Conservation (phyloP, 2,888 invertebrate genomes). For the Anorthoa munda region DNA sequence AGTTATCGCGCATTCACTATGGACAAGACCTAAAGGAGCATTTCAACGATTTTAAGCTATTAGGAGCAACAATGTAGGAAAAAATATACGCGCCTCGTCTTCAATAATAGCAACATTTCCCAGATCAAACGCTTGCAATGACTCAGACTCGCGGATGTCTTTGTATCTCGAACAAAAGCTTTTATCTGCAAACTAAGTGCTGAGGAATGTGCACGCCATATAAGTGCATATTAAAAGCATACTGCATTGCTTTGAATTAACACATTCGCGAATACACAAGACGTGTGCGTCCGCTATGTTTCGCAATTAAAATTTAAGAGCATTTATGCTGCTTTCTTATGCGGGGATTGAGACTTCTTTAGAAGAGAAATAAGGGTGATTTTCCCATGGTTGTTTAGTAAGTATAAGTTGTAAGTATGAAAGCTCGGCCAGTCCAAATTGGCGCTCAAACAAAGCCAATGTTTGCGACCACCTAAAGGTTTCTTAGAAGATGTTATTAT, state of each 20-base stretch:
- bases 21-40: no score
- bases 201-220: constrained; percentile 82
- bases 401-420: constrained; percentile 68
- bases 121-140: constrained; percentile 43
- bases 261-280: constrained; percentile 84
- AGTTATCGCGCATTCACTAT: no score
- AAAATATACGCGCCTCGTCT: constrained; percentile 24
- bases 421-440: constrained; percentile 83
- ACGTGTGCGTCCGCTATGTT: constrained; percentile 77
- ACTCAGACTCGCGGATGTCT: constrained; percentile 44
- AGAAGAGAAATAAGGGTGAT: constrained; percentile 61
- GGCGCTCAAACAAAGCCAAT: constrained; percentile 85
- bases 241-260: constrained; percentile 84
- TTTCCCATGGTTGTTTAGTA: constrained; percentile 54
- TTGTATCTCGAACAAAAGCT: constrained; percentile 55
- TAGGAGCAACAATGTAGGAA: not conserved
- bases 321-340: constrained; percentile 64
- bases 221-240: constrained; percentile 79
- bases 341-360: constrained; percentile 61
- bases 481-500: constrained; percentile 79
- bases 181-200: constrained; percentile 68
- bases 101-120: constrained; percentile 35
- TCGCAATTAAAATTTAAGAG: constrained; percentile 85
- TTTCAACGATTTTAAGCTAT: not conserved
- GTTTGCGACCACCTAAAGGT: constrained; percentile 89